Evolutionary conservation across 37 sponge, comb jelly and placozoan species (phyloP).

Genomic region (Crambe crambe): DNA sequence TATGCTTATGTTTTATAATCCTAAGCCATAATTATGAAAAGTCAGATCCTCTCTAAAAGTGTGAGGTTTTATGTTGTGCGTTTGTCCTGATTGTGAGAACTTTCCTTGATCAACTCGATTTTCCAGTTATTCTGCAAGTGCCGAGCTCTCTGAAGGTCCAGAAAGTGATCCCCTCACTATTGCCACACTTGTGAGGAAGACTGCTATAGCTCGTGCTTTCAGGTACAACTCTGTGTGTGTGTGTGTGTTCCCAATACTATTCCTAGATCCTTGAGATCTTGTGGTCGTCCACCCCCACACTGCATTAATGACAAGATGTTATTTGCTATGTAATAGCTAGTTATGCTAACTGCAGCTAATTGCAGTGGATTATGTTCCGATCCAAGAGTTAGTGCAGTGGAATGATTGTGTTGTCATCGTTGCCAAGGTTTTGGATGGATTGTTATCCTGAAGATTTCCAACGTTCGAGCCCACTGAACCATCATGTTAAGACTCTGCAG

Average conservation of each 20-base stretch:
- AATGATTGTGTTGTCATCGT: not conserved
- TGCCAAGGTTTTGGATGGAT: constrained; percentile 45
- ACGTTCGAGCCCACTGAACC: not conserved
- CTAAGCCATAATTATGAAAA: not conserved
- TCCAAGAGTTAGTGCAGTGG: no score
- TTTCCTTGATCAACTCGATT: not conserved
- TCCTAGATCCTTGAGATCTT: not conserved
- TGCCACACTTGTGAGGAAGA: constrained; percentile 22
- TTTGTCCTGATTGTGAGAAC: no score
- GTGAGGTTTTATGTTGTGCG: no score
- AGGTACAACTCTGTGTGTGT: constrained; percentile 8
- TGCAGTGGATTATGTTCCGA: no score
- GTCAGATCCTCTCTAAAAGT: no score
- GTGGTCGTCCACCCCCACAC: no score
- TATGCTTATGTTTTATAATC: not conserved
- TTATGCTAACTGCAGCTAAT: no score
- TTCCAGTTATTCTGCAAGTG: constrained; percentile 22
- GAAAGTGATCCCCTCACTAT: not conserved
- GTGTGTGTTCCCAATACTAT: not conserved
- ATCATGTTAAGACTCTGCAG: constrained; percentile 9
- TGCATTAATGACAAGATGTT: no score
- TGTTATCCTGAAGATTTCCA: constrained; percentile 56
- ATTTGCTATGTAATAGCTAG: no score
- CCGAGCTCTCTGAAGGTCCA: not conserved
- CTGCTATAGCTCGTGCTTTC: constrained; percentile 32